Evolutionary conservation across 2,888 invertebrate species (phyloP).

Genomic region (Chrysolina americana): DNA sequence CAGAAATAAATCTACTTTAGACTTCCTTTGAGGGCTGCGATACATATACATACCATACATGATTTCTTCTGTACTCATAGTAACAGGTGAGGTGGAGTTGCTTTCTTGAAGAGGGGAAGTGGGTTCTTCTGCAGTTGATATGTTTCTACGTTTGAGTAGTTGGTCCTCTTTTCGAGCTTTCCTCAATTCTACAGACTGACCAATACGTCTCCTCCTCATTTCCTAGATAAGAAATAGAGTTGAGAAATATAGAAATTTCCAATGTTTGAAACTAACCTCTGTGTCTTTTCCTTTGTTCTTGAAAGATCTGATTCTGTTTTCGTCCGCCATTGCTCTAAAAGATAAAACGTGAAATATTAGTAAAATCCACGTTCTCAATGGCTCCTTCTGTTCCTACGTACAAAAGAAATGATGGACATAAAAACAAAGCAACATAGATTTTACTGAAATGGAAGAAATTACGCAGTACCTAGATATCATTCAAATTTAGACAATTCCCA

Average conservation of each 20-base stretch:
- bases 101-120: constrained; percentile 72
- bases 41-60: constrained; percentile 71
- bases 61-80: constrained; percentile 81
- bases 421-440: constrained; percentile 27
- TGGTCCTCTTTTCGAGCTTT: constrained; percentile 96
- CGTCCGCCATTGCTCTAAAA: constrained; percentile 74
- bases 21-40: neutral
- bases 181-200: constrained; percentile 90
- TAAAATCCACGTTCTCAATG: constrained; percentile 12
- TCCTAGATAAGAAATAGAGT: constrained; percentile 73
- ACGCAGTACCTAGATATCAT: constrained; percentile 21
- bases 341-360: neutral
- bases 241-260: constrained; percentile 13
- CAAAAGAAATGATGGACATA: constrained; percentile 27
- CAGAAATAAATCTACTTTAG: neutral
- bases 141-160: constrained; percentile 89
- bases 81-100: constrained; percentile 67
- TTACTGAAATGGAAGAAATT: constrained; percentile 7
- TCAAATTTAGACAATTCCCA: neutral
- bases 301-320: constrained; percentile 79
- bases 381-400: constrained; percentile 11
- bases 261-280: constrained; percentile 73
- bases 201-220: constrained; percentile 89
- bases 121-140: constrained; percentile 74
- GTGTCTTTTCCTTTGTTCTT: constrained; percentile 85